Base-by-base conservation (phyloP, 1,140 invertebrate genomes). In the Amphibalanus amphitrite region DNA sequence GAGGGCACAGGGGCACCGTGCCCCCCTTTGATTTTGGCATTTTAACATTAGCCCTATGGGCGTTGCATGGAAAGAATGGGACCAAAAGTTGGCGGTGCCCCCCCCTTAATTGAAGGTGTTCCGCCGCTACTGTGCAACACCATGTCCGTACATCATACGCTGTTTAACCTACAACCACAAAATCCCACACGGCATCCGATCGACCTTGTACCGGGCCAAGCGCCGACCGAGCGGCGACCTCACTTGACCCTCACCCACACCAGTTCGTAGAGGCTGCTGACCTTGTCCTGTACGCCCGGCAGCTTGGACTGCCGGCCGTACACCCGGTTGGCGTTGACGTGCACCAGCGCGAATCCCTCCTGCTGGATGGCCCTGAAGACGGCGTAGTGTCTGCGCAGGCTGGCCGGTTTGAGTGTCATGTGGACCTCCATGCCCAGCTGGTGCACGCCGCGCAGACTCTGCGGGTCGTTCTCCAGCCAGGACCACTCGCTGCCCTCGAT, bases 341-440 rank as follows among this genome's bases (percentile, higher is more conserved):
- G 47, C 1, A 59, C 23, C 47, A 59, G 10, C 47, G 10, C 20
- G 47, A 59, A 59, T 1, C 47, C 47, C 3, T 8, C 47, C 47
- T 59, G 10, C 47, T 26, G 28, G 26, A 67, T 28, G n/a, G n/a
- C 13, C 17, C 65, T 67, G n/a, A 67, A 67, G 65, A 10, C 65
- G 65, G n/a, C 65, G n/a, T 67, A 67, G 65, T 67, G 23, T 3
- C n/a, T 26, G 17, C 65, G 15, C n/a, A 67, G 4, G n/a, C 28
- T 10, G 3, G 65, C n/a, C 23, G n/a, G 10, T 26, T 10, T 20
- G 10, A 28, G 6, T 1, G 26, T 67, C 65, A 67, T 67, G 28
- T 67, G 65, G n/a, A 67, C 65, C n/a, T 67, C 65, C 65, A 67
- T 67, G 65, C 65, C 65, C 65, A 67, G 20, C 28, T 67, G 65